Base-by-base conservation (phyloP, 2,113 vertebrate species). In the Hippocampus barbouri region DNA sequence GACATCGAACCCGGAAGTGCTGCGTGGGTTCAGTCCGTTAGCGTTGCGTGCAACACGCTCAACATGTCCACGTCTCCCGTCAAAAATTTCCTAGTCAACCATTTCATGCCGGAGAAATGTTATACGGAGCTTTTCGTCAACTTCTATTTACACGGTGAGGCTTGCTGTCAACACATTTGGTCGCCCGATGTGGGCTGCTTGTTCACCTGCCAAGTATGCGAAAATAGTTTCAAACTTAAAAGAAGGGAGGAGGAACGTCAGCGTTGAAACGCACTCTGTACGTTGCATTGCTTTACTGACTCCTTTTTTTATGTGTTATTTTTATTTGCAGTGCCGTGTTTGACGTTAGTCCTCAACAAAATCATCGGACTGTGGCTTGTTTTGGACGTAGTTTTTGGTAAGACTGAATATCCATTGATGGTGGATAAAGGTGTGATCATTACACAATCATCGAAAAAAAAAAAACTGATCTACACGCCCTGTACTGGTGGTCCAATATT, bases 21-120 rank as follows among this genome's bases (percentile, higher is more conserved):
- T 38, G 34, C 34, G 34, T 38, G 34, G 5, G 34, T 38, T 38
- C 34, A 6, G 34, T 6, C 5, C 34, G 0, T 7, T 3, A 14
- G 43, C 10, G 0, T 68, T 4, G 53, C 18, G 53, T 15, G 49
- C 23, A 71, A 21, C 34, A 45, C 18, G 43, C 25, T 69, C 20
- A 65, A 70, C 0, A 90, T 89, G 87, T 71, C 75, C 56, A 53
- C 79, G 63, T 85, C 79, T 9, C 18, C 23, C 20, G 1, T 92
- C 5, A 91, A 79, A 75, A 67, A 85, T 0, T 77, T 92, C 61
- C 74, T 95, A 23, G 86, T 94, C 4, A 91, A 90, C 1, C 79
- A 86, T 74, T 74, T 95, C 23, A 92, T 95, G 85, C 93, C 94
- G 25, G 92, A 94, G 57, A 90, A 85, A 86, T 96, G 95, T 85